Conservation (phyloP, 2,888 invertebrate genomes). For the Yponomeuta plumbellus region DNA sequence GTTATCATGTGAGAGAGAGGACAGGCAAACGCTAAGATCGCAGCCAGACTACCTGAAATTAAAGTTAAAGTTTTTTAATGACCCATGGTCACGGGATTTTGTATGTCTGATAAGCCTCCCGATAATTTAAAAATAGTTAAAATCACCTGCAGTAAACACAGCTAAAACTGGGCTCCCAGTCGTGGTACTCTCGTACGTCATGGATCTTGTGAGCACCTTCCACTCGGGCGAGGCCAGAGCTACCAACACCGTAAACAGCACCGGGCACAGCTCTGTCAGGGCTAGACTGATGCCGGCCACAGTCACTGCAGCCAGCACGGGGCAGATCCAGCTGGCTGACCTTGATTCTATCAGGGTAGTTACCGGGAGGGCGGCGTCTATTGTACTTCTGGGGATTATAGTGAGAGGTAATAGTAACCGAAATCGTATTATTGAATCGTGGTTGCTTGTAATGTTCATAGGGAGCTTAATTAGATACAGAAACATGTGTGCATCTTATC, state of each 20-base stretch:
- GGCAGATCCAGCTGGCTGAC: constrained; percentile 78
- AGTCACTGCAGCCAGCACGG: constrained; percentile 75
- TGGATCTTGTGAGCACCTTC: constrained; percentile 77
- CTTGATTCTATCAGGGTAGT: constrained; percentile 77
- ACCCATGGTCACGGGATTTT: no score
- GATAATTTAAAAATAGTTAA: background rate
- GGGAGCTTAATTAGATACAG: background rate
- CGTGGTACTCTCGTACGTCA: constrained; percentile 76
- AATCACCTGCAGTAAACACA: constrained; percentile 77
- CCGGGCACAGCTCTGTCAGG: constrained; percentile 78
- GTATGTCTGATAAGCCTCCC: no score
- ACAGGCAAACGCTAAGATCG: constrained; percentile 79
- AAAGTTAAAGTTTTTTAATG: constrained; percentile 2
- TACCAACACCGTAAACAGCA: constrained; percentile 73
- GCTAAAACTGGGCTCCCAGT: constrained; percentile 79
- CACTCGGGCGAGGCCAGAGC: constrained; percentile 77
- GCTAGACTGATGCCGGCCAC: constrained; percentile 77
- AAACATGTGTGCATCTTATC: no score
- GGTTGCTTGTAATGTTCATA: background rate
- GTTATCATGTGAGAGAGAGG: constrained; percentile 78
- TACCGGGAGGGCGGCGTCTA: constrained; percentile 76
- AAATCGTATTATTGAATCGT: background rate
- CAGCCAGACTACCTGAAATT: constrained; percentile 76
- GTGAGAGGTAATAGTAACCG: background rate
- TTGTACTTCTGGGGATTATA: constrained; percentile 58